phyloP scores from a whole-genome alignment of 2,888 invertebrate species.

The Phortica magna region DNA sequence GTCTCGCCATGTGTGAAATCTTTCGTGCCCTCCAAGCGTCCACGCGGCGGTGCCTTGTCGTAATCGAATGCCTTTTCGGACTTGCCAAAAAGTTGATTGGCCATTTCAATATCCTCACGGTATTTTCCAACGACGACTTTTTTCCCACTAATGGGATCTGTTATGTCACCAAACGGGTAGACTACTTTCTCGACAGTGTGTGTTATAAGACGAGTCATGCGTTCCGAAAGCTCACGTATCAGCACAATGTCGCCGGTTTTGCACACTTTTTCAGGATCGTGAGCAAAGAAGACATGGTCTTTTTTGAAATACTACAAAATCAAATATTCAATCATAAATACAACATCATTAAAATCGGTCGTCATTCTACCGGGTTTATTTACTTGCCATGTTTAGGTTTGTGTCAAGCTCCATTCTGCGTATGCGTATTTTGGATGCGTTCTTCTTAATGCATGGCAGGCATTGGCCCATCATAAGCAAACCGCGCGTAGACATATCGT shows the following conservation, averaged over 20 bases:
- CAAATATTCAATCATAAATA: not conserved
- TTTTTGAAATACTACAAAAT: slow-evolving; percentile 86
- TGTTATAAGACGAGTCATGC: slow-evolving; percentile 86
- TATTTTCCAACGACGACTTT: slow-evolving; percentile 86
- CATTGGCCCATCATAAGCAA: slow-evolving; percentile 86
- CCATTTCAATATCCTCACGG: slow-evolving; percentile 86
- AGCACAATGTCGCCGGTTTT: slow-evolving; percentile 91
- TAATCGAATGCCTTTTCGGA: slow-evolving; percentile 85
- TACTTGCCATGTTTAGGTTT: slow-evolving; percentile 86
- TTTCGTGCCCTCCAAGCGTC: slow-evolving; percentile 89
- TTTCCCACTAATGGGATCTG: slow-evolving; percentile 91
- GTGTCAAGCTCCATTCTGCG: slow-evolving; percentile 86
- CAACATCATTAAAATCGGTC: not conserved
- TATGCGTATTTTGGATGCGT: slow-evolving; percentile 88
- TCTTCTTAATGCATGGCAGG: slow-evolving; percentile 87
- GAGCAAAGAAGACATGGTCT: slow-evolving; percentile 85
- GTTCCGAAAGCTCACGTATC: slow-evolving; percentile 85
- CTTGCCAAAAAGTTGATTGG: slow-evolving; percentile 85
- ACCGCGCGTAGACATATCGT: slow-evolving; percentile 78
- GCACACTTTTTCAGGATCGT: slow-evolving; percentile 87
- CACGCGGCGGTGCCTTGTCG: slow-evolving; percentile 86
- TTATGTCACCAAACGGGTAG: slow-evolving; percentile 89
- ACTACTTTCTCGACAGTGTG: slow-evolving; percentile 89
- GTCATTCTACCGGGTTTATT: not conserved
- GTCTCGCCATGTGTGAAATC: slow-evolving; percentile 89